Conservation (phyloP, 2,797 vertebrate species). For the Pelochelys cantorii region DNA sequence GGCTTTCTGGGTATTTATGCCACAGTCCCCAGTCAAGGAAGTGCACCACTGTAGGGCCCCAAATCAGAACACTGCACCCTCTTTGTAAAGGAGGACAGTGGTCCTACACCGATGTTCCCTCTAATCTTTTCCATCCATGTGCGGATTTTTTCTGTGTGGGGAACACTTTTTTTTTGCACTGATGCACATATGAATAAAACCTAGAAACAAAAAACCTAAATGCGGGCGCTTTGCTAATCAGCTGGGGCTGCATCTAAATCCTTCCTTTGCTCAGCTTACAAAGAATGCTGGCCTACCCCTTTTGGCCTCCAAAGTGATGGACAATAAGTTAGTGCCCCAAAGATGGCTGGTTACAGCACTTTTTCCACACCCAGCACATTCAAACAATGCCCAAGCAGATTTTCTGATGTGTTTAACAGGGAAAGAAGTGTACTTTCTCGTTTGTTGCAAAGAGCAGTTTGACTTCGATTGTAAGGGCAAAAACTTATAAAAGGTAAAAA, state of each 20-base stretch:
- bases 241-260: no score
- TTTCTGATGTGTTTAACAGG: fast-evolving
- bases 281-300: not conserved
- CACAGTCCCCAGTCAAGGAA: not conserved
- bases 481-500: not conserved
- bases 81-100: not conserved
- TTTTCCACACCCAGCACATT: not conserved
- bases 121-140: no score
- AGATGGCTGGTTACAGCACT: not conserved
- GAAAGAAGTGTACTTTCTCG: not conserved
- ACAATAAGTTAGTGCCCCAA: not conserved
- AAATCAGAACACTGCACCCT: not conserved
- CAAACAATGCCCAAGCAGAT: not conserved
- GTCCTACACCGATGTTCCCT: not conserved
- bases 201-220: no score
- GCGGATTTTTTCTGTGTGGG: no score
- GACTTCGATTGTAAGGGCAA: not conserved
- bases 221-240: no score
- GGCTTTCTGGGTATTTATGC: not conserved
- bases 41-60: not conserved
- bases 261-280: no score
- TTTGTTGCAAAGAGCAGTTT: not conserved
- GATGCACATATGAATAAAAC: no score
- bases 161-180: no score
- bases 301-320: not conserved